Base-by-base conservation (phyloP, 2,113 vertebrate species). In the Chamaetylas fuelleborni region DNA sequence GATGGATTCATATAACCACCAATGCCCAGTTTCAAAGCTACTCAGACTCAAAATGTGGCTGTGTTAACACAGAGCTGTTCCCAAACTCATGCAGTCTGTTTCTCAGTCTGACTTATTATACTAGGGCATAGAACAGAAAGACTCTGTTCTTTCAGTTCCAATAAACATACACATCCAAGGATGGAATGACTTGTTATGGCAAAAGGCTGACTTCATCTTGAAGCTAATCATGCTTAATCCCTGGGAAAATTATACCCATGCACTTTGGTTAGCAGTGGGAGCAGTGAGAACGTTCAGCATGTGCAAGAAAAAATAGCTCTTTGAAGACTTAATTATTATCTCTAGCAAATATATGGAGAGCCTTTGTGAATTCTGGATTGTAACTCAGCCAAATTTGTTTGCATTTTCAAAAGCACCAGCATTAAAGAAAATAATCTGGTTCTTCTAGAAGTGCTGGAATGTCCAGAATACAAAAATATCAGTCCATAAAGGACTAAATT, bases 311-410 rank as follows among this genome's bases (percentile, higher is more conserved):
- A 93, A 81, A 7, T 17, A 79, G 57, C 61, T 87, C 17, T 87
- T 94, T 90, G 53, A 93, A 82, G 54, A 69, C 62, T 69, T 71
- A 71, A 80, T 90, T 87, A 74, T 90, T 79, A 80, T 69, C 50
- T 90, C 66, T 45, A 61, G 23, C 14, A 94, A 94, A 80, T 60
- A 48, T 42, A 31, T 3, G 38, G 23, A 48, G 9, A 33, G 14
- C 13, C 19, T 50, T 40, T 61, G 36, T 90, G 74, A 88, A 76
- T 23, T 79, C 31, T 61, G n/a, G 19, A 40, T 36, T 80, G 26
- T 69, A 90, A 90, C 33, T 71, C 57, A 61, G 61, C 14, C 61
- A 79, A 64, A 81, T 51, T 74, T 56, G 24, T 81, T 91, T 60
- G n/a, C 53, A 76, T 82, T 71, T 94, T 90, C 53, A 64, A 82